Base-by-base conservation (phyloP, 2,797 vertebrate genomes). In the Pantherophis alleghaniensis region DNA sequence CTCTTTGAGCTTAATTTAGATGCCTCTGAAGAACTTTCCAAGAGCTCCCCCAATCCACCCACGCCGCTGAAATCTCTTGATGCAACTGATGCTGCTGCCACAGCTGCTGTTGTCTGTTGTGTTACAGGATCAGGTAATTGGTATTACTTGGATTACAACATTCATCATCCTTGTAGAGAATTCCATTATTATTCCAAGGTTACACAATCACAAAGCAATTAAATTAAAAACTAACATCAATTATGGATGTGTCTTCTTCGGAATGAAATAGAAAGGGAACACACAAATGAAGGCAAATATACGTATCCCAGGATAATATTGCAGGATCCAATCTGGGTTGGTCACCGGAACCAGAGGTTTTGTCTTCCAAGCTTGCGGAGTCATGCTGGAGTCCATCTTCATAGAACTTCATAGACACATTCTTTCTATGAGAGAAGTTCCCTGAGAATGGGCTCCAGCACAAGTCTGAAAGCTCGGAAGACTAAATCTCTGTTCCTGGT, bases 1-100 rank as follows among this genome's bases (percentile, higher is more conserved):
- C 99, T 99, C 97, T 99, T 99, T 91, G 99, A 99, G 96, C 99
- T 99, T 95, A 99, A 97, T 95, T 98, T 99, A 53, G 99, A 99
- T 90, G 96, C 96, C 87, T 98, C 98, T 16, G 99, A 99, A 91
- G 99, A 99, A 96, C 98, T 99, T 94, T 98, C 98, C 2, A 98
- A 96, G 90, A 98, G 97, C 90, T 98, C 98, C 96, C 98, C 98
- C 94, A 98, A 91, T 60, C 98, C 98, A 20, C 98, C 98, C 90
- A 98, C 97, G 57, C 98, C 98, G 42, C 97, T 98, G 92, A 96
- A 98, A 97, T 98, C 98, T 95, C 98, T 98, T 42, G 97, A 97
- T 88, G 97, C 97, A 79, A 98, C 98, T 0, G 97, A 98, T 20
- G 97, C 96, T 0, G 98, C 99, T 90, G 97, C 97, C 61, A 98